These are phyloP conservation scores for Drosophila yooni DNA, from an alignment of 2,888 invertebrate species.

Conservation along the genomic window DNA sequence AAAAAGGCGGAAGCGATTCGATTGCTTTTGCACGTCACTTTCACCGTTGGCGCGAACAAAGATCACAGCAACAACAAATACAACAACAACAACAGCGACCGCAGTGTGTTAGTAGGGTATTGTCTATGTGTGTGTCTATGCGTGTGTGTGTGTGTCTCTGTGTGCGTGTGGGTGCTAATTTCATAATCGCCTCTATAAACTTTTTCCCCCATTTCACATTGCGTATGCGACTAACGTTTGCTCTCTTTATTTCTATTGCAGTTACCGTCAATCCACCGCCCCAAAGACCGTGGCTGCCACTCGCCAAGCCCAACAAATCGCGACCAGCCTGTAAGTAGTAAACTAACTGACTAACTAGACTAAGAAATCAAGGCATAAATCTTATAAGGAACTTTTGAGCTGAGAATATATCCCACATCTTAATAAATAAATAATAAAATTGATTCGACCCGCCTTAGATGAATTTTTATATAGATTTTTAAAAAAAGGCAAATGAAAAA, in stretches of 20 bases:
- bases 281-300: conserved; percentile 97
- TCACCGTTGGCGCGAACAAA: conserved; percentile 72
- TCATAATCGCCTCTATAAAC: conserved; percentile 50
- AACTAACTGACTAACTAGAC: conserved; percentile 70
- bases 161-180: conserved; percentile 55
- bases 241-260: conserved; percentile 86
- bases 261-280: conserved; percentile 96
- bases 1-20: conserved; percentile 70
- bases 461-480: background rate
- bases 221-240: conserved; percentile 33
- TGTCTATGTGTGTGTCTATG: background rate
- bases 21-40: conserved; percentile 84
- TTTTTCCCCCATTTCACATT: conserved; percentile 21
- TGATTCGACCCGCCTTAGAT: background rate
- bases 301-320: conserved; percentile 94
- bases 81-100: conserved; percentile 7
- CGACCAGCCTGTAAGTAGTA: conserved; percentile 94
- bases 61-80: conserved; percentile 7
- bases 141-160: conserved; percentile 10
- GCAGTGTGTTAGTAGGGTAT: conserved; percentile 48
- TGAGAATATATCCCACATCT: background rate
- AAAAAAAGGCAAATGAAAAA: background rate
- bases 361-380: background rate
- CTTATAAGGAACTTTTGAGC: background rate
- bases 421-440: background rate